Percentiles rank a stretch among this genome's conserved stretches.
phyloP scores from a whole-genome alignment of 2,888 invertebrate genomes.

The Geotrupes spiniger region DNA sequence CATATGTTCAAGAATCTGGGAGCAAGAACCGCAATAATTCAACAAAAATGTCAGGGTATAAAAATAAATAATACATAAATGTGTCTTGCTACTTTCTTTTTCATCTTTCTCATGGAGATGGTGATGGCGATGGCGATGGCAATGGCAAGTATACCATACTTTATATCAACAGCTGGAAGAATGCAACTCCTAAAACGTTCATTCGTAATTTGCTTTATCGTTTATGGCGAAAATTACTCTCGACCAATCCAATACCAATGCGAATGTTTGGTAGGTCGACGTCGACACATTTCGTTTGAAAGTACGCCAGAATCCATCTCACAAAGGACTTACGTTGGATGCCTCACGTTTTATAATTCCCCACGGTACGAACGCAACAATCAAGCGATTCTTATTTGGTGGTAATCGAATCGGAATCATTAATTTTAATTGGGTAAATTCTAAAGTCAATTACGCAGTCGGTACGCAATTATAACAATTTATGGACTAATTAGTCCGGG shows the following conservation, averaged over 20 bases:
- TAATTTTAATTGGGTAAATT: constrained; percentile 42
- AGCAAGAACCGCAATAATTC: no score
- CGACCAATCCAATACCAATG: no score
- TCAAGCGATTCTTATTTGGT: constrained; percentile 37
- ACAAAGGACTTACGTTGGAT: constrained; percentile 1
- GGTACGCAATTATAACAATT: constrained; percentile 38
- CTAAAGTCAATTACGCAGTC: constrained; percentile 36
- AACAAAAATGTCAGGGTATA: no score
- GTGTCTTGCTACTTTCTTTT: no score
- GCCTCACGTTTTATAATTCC: constrained; percentile 16
- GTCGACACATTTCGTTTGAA: no score
- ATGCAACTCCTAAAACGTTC: background rate
- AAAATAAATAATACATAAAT: no score
- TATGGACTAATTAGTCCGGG: constrained; percentile 39
- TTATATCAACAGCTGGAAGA: background rate
- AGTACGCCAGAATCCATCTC: no score
- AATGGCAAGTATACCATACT: background rate
- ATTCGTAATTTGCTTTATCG: no score
- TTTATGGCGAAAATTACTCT: no score
- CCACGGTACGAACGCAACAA: constrained; percentile 31
- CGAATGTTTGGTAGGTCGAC: no score
- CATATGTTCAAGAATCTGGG: no score
- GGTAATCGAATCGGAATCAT: constrained; percentile 41
- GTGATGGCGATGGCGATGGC: background rate
- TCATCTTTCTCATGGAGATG: background rate